Evolutionary conservation across 2,113 vertebrate genomes (phyloP).

Genomic region (Megaceryle torquata): DNA sequence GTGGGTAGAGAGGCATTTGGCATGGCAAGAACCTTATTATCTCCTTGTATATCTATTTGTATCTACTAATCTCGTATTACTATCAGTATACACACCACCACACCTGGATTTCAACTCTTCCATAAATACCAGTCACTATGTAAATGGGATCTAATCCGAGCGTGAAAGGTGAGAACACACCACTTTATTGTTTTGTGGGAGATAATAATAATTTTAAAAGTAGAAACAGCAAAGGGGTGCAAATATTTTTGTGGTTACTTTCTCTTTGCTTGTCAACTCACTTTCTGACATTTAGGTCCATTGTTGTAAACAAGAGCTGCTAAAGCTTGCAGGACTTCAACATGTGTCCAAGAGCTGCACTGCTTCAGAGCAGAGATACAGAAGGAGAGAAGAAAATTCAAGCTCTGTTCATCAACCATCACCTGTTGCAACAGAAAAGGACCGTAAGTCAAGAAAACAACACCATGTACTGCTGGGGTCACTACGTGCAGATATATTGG

Average conservation of each 20-base stretch:
- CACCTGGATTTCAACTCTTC: background rate
- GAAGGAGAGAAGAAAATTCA: conserved; percentile 85
- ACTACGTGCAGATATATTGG: fast-evolving
- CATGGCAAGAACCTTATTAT: background rate
- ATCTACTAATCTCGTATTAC: background rate
- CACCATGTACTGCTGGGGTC: background rate
- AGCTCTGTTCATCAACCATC: conserved; percentile 85
- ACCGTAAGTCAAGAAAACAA: background rate
- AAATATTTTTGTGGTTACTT: background rate
- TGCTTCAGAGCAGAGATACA: conserved; percentile 79
- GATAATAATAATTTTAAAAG: background rate
- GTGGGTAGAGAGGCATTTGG: background rate
- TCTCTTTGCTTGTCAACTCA: conserved; percentile 44
- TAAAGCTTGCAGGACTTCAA: conserved; percentile 87
- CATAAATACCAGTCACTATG: background rate
- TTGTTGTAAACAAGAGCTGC: conserved; percentile 90
- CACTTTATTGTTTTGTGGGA: background rate
- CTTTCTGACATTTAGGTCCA: conserved; percentile 89
- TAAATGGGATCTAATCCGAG: background rate
- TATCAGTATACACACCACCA: background rate
- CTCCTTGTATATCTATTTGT: background rate
- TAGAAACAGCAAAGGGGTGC: background rate
- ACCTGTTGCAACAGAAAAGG: conserved; percentile 71
- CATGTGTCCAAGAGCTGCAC: conserved; percentile 91
- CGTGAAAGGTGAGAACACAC: background rate